Evolutionary conservation across 2,113 vertebrate genomes (phyloP).

Genomic region (Urocolius indicus): DNA sequence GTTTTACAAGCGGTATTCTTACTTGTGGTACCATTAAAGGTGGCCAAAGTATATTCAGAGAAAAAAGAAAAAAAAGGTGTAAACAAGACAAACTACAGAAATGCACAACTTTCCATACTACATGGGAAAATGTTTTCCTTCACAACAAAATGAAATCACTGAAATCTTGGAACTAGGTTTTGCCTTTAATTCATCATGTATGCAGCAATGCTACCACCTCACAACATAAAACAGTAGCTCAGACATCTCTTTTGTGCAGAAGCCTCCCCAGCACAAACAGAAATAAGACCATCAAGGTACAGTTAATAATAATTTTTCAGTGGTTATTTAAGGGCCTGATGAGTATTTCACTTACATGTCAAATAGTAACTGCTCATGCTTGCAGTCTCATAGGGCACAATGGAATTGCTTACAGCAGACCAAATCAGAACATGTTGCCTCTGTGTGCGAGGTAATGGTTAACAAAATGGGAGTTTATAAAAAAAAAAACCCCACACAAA

Average conservation of each 20-base stretch:
- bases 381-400: background rate
- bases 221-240: background rate
- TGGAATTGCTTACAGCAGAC: background rate
- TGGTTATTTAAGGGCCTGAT: background rate
- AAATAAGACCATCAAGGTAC: background rate
- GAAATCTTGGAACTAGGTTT: background rate
- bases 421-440: background rate
- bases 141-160: background rate
- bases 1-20: background rate
- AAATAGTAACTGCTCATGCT: background rate
- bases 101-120: background rate
- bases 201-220: background rate
- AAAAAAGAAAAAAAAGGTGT: background rate
- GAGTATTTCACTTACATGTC: background rate
- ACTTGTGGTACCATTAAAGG: background rate
- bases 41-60: background rate
- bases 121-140: background rate
- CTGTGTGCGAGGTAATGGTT: constrained; percentile 24
- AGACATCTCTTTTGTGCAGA: background rate
- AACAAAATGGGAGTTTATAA: background rate
- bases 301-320: constrained; percentile 1
- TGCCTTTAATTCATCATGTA: background rate
- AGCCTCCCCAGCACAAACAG: background rate
- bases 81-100: background rate
- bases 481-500: background rate